Percentiles rank a stretch among this genome's conserved stretches.
These are phyloP conservation scores for Pitangus sulphuratus DNA, from an alignment of 2,797 vertebrate genomes.

Conservation along the genomic window DNA sequence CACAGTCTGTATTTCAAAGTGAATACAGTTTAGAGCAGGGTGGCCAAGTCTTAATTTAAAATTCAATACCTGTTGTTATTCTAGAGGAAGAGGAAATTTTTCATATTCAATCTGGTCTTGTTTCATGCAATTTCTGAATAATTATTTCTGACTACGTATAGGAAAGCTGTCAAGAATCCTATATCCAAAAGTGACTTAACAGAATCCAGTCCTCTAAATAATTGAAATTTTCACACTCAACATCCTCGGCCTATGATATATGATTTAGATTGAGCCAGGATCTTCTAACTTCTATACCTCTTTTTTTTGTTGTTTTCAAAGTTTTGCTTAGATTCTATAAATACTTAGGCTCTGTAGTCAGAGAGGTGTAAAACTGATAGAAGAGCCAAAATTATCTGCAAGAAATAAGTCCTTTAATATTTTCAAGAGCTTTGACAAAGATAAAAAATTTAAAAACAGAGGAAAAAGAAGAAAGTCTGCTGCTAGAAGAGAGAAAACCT, in stretches of 20 bases:
- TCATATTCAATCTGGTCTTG: not conserved
- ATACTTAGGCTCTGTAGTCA: not conserved
- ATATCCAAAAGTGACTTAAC: not conserved
- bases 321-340: not conserved
- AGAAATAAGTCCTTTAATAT: not conserved
- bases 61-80: not conserved
- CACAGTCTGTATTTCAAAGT: not conserved
- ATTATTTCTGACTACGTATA: not conserved
- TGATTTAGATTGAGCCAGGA: not conserved
- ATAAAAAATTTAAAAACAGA: not conserved
- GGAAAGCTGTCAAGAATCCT: not conserved
- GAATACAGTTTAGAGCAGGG: not conserved
- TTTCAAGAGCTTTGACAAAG: not conserved
- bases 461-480: not conserved
- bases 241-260: not conserved
- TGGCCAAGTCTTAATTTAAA: not conserved
- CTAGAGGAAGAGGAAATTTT: not conserved
- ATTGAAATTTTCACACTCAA: not conserved
- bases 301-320: not conserved
- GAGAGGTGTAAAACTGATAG: not conserved
- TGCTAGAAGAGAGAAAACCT: not conserved
- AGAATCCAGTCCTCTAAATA: not conserved
- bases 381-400: not conserved
- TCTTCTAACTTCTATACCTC: not conserved
- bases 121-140: not conserved